Evolutionary conservation across 1,140 invertebrate species (phyloP).

Genomic region (Cherax quadricarinatus): DNA sequence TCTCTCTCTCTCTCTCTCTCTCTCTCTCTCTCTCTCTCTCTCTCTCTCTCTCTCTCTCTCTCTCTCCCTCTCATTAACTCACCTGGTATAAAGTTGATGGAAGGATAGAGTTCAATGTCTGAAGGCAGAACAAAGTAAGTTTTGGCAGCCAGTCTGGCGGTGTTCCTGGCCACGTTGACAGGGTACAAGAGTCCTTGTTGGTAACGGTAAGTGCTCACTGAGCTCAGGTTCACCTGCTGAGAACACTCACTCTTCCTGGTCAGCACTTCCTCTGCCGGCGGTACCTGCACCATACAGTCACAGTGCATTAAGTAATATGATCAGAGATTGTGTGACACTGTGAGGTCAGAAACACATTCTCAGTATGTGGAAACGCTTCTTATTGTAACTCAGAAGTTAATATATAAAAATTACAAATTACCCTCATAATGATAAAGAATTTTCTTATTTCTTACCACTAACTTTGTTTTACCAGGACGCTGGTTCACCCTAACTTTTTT

Average conservation of each 20-base stretch:
- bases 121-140: constrained; percentile 91
- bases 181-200: constrained; percentile 88
- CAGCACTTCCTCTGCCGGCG: constrained; percentile 75
- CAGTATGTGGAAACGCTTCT: too few species aligned
- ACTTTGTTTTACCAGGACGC: too few species aligned
- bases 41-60: neutral
- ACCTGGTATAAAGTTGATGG: constrained; percentile 51
- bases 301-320: too few species aligned
- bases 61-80: neutral
- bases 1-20: too few species aligned
- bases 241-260: constrained; percentile 41
- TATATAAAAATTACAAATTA: too few species aligned
- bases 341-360: too few species aligned
- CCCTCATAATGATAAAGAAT: too few species aligned
- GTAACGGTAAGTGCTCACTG: constrained; percentile 84
- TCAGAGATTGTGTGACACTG: too few species aligned
- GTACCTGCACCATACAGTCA: neutral
- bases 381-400: too few species aligned
- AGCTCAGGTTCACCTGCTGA: constrained; percentile 42
- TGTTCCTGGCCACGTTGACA: constrained; percentile 91
- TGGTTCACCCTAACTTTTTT: too few species aligned
- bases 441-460: too few species aligned
- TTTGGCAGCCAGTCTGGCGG: constrained; percentile 87
- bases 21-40: neutral
- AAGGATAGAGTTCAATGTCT: constrained; percentile 91